These are phyloP conservation scores for Anarhynchus alexandrinus DNA, from an alignment of 2,113 vertebrate genomes.

Conservation along the genomic window DNA sequence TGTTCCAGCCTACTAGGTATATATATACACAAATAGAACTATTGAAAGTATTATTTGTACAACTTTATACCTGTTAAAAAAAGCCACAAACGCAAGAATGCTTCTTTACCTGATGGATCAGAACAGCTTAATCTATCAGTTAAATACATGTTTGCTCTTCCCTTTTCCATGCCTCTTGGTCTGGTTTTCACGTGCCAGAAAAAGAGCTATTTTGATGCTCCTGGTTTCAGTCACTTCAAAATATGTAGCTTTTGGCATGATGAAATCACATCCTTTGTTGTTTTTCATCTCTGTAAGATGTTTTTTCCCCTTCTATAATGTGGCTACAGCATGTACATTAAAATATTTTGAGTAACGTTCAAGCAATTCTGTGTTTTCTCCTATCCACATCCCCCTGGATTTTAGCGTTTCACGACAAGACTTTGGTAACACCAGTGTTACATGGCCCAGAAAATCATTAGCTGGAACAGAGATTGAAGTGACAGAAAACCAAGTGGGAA, in stretches of 20 bases:
- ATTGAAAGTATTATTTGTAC: not conserved
- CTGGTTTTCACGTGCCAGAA: not conserved
- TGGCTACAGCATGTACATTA: slow-evolving; percentile 26
- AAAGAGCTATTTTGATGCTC: not conserved
- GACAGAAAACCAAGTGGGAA: not conserved
- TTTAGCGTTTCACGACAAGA: not conserved
- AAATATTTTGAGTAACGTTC: not conserved
- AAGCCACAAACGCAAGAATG: not conserved
- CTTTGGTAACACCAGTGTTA: not conserved
- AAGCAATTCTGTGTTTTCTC: not conserved
- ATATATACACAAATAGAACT: not conserved
- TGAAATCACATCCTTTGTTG: not conserved
- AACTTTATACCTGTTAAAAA: not conserved
- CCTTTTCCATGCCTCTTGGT: not conserved
- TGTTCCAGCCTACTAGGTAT: not conserved
- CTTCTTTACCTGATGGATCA: not conserved
- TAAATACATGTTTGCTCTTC: not conserved
- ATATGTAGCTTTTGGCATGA: not conserved
- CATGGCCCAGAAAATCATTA: rapidly evolving
- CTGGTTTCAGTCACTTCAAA: not conserved
- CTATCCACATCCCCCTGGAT: not conserved
- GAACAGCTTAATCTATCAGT: not conserved
- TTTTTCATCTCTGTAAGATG: not conserved
- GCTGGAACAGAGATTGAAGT: not conserved
- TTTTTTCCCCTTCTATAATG: not conserved